These are phyloP conservation scores for Australoheros scitulus DNA, from an alignment of 2,113 vertebrate genomes.

Conservation along the genomic window DNA sequence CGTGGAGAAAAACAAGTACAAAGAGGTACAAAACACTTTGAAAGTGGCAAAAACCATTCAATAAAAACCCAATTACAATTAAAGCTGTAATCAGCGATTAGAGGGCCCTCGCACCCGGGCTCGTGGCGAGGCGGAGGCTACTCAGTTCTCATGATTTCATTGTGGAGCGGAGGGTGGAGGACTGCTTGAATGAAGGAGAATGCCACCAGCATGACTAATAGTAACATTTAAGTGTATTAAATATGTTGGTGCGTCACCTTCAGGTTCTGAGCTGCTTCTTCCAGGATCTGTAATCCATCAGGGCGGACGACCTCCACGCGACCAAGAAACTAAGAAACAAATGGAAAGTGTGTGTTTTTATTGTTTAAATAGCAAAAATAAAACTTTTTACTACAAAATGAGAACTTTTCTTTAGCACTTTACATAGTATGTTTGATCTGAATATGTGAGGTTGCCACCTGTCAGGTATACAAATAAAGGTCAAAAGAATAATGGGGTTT, in stretches of 20 bases:
- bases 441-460: background rate
- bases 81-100: no score
- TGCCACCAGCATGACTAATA: background rate
- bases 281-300: constrained; percentile 70
- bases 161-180: background rate
- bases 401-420: background rate
- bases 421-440: background rate
- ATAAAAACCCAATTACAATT: no score
- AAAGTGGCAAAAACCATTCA: no score
- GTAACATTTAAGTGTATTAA: background rate
- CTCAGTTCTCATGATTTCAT: background rate
- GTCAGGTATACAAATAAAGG: background rate
- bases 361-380: no score
- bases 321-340: constrained; percentile 72
- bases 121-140: no score
- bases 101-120: no score
- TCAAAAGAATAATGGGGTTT: background rate
- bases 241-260: constrained; percentile 48
- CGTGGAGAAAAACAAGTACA: no score
- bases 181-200: background rate
- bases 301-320: constrained; percentile 69
- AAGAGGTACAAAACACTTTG: no score
- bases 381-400: background rate
- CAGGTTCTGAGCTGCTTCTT: constrained; percentile 62
- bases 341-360: background rate